Evolutionary conservation across 1,140 invertebrate genomes (phyloP).

Genomic region (Aradophagus sp.): DNA sequence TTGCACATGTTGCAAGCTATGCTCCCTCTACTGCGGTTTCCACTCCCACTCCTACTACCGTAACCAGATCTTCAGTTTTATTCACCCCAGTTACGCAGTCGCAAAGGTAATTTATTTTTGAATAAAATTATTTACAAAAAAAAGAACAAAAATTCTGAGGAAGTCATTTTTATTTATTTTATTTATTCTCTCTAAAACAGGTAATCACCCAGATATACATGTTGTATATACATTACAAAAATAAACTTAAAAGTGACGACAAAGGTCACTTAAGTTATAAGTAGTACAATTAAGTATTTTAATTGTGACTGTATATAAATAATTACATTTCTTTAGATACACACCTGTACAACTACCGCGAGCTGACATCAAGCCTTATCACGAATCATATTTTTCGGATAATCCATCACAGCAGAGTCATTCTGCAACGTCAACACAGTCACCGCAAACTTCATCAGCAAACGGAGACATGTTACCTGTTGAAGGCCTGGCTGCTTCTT

Average conservation of each 20-base stretch:
- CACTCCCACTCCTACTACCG: slow-evolving; percentile 60
- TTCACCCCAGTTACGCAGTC: slow-evolving; percentile 70
- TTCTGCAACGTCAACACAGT: slow-evolving; percentile 68
- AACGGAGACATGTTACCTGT: slow-evolving; percentile 72
- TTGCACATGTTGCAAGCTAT: slow-evolving; percentile 78
- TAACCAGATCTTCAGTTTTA: slow-evolving; percentile 71
- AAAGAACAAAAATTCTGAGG: too few species aligned
- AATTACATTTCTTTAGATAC: slow-evolving; percentile 65
- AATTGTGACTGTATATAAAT: too few species aligned
- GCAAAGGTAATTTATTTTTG: slow-evolving; percentile 68
- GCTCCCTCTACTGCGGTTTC: slow-evolving; percentile 65
- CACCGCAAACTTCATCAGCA: slow-evolving; percentile 58
- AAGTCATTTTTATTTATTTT: slow-evolving; percentile 19
- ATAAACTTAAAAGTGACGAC: too few species aligned
- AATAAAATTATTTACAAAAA: too few species aligned
- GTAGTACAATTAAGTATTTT: slow-evolving; percentile 15
- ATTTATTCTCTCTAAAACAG: too few species aligned
- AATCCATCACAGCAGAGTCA: slow-evolving; percentile 74
- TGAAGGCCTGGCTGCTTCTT: slow-evolving; percentile 85
- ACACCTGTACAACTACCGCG: slow-evolving; percentile 79
- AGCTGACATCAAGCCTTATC: slow-evolving; percentile 83
- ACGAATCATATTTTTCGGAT: slow-evolving; percentile 82
- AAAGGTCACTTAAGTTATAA: too few species aligned
- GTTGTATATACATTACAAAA: too few species aligned
- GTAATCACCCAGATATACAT: too few species aligned